Percentiles rank a stretch among this genome's conserved stretches.
Evolutionary conservation across 1,140 invertebrate genomes (phyloP).

Genomic region (Lineus longissimus): DNA sequence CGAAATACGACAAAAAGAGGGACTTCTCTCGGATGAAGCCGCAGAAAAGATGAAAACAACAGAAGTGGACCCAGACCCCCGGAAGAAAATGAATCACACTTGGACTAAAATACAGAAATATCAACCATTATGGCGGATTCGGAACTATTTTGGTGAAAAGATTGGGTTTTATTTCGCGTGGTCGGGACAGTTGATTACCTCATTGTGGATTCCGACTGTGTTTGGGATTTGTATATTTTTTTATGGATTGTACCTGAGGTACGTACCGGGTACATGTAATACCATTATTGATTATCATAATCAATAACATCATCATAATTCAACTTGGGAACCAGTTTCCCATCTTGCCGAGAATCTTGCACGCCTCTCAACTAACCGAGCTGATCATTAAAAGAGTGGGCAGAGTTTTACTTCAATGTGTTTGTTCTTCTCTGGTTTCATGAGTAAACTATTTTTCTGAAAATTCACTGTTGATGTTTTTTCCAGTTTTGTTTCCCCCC

Average conservation of each 20-base stretch:
- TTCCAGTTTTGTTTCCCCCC: too few relatives aligned
- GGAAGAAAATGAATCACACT: slow-evolving; percentile 36
- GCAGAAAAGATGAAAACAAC: slow-evolving; percentile 8
- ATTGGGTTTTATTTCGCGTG: slow-evolving; percentile 57
- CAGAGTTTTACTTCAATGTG: too few relatives aligned
- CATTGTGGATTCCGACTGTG: slow-evolving; percentile 50
- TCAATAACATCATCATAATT: too few relatives aligned
- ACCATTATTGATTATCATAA: too few relatives aligned
- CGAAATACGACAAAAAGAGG: slow-evolving; percentile 17
- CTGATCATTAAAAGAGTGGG: too few relatives aligned
- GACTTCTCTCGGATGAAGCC: background rate
- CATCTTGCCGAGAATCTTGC: too few relatives aligned
- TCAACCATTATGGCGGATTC: slow-evolving; percentile 51
- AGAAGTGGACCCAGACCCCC: slow-evolving; percentile 21
- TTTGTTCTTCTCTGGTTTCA: too few relatives aligned
- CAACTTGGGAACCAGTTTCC: too few relatives aligned
- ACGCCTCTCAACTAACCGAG: too few relatives aligned
- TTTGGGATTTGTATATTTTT: slow-evolving; percentile 52
- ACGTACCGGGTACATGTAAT: background rate
- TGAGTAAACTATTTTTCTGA: too few relatives aligned
- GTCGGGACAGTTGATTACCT: slow-evolving; percentile 45
- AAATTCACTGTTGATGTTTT: too few relatives aligned
- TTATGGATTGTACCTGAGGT: slow-evolving; percentile 50
- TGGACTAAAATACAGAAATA: slow-evolving; percentile 46
- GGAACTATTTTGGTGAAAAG: slow-evolving; percentile 56